A percentile compares a stretch with the other conserved stretches of the same genome.
phyloP scores from a whole-genome alignment of 2,888 invertebrate species.

The Drosophila merina region DNA sequence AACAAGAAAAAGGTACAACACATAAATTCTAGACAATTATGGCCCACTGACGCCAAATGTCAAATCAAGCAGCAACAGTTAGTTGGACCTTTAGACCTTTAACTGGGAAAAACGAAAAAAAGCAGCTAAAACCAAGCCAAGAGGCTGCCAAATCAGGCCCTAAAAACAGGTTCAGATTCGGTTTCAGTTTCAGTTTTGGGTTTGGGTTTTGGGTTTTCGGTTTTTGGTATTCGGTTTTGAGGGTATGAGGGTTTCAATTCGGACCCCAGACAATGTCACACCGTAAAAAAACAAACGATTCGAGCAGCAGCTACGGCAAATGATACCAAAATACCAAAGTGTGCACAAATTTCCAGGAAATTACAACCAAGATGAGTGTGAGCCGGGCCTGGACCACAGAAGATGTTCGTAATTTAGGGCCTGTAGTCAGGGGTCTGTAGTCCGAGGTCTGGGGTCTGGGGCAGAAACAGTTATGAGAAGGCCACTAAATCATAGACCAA shows the following conservation, averaged over 20 bases:
- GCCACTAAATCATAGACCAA: constrained; percentile 82
- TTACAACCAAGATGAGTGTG: constrained; percentile 73
- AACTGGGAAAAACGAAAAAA: neutral
- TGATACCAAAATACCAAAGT: constrained; percentile 77
- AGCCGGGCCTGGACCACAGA: constrained; percentile 61
- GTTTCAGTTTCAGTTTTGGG: constrained; percentile 49
- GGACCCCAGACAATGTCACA: constrained; percentile 72
- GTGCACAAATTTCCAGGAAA: constrained; percentile 83
- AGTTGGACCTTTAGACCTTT: constrained; percentile 73
- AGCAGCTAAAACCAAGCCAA: constrained; percentile 1
- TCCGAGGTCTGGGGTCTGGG: constrained; percentile 1
- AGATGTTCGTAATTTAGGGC: constrained; percentile 32
- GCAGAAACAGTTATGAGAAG: constrained; percentile 79
- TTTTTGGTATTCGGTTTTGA: constrained; percentile 24
- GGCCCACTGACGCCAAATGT: constrained; percentile 80
- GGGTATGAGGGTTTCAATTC: neutral
- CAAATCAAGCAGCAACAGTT: constrained; percentile 78
- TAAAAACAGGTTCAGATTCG: constrained; percentile 73
- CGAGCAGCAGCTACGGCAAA: neutral
- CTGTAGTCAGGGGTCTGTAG: neutral
- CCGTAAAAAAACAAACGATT: constrained; percentile 50
- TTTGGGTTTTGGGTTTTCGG: constrained; percentile 31
- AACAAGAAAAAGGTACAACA: constrained; percentile 72
- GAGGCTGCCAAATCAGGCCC: constrained; percentile 75
- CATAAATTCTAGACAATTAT: constrained; percentile 80